A percentile compares a stretch with the other conserved stretches of the same genome.
Evolutionary conservation across 2,888 invertebrate genomes (phyloP).

Genomic region (Linhomoeus sp.): DNA sequence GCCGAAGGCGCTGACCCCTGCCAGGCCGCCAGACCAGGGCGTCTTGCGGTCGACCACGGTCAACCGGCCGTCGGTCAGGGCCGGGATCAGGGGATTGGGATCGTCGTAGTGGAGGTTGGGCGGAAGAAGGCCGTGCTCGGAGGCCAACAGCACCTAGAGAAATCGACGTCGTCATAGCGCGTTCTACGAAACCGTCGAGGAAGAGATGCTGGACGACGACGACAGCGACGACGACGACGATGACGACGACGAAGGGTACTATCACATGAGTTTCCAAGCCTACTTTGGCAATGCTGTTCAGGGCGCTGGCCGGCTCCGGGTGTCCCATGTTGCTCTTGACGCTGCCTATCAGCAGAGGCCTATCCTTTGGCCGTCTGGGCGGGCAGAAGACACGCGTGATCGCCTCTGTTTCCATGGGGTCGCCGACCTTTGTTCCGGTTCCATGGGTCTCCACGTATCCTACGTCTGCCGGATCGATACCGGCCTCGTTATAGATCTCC

Average conservation of each 20-base stretch:
- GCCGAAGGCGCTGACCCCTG: conserved; percentile 76
- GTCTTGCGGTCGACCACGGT: conserved; percentile 34
- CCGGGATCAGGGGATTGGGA: conserved; percentile 70
- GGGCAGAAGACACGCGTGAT: conserved; percentile 77
- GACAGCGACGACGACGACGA: no score
- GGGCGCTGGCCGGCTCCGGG: conserved; percentile 49
- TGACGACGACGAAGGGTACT: no score
- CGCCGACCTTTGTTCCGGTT: conserved; percentile 48
- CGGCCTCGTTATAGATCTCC: conserved; percentile 35
- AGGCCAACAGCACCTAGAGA: conserved; percentile 46
- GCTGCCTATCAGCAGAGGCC: conserved; percentile 57
- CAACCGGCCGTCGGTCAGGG: conserved; percentile 58
- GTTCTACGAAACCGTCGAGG: no score
- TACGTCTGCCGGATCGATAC: conserved; percentile 54
- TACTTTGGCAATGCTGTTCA: conserved; percentile 1
- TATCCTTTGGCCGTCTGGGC: neutral
- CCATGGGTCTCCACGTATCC: conserved; percentile 89
- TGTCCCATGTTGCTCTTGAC: conserved; percentile 96
- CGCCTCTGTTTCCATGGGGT: conserved; percentile 88
- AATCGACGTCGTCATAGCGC: neutral
- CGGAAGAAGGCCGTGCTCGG: conserved; percentile 70
- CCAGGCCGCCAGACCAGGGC: neutral
- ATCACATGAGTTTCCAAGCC: no score
- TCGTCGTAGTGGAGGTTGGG: conserved; percentile 63
- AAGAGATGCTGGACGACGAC: no score